A percentile compares a stretch with the other conserved stretches of the same genome.
Evolutionary conservation across 2,888 invertebrate genomes (phyloP).

Genomic region (Gymnoscelis rufifasciata): DNA sequence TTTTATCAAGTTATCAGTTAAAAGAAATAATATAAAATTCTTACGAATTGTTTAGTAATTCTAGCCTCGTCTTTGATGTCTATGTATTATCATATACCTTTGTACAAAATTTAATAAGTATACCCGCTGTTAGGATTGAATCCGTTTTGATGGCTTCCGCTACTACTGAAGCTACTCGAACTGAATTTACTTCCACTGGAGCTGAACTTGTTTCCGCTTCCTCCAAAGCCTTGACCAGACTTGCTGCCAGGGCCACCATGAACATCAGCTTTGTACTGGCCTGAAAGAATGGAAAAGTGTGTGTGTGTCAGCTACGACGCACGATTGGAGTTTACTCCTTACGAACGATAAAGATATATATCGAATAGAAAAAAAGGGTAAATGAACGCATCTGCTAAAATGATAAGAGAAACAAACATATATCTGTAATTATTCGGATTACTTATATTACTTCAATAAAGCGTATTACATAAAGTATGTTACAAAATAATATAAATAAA

Average conservation of each 20-base stretch:
- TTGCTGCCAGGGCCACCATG: constrained; percentile 33
- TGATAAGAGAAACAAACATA: no score
- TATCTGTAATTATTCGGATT: no score
- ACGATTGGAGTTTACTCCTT: no score
- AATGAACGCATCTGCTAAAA: no score
- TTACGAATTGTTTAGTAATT: background rate
- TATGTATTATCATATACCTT: background rate
- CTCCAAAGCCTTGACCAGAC: constrained; percentile 15
- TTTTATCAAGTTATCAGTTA: no score
- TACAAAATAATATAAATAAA: no score
- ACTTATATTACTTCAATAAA: no score
- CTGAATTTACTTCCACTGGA: constrained; percentile 20
- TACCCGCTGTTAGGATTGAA: constrained; percentile 52
- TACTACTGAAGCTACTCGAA: constrained; percentile 28
- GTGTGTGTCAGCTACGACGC: no score
- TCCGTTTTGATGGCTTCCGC: constrained; percentile 41
- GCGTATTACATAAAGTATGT: no score
- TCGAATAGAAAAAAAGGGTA: no score
- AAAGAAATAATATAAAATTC: no score
- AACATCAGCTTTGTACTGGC: constrained; percentile 46
- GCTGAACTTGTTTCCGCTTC: constrained; percentile 10
- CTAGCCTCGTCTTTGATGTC: background rate
- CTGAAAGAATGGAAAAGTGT: constrained; percentile 28
- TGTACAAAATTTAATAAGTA: constrained; percentile 15
- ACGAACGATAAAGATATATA: no score